These are phyloP conservation scores for Rhopalosiphum padi DNA, from an alignment of 1,140 invertebrate genomes.

Conservation along the genomic window DNA sequence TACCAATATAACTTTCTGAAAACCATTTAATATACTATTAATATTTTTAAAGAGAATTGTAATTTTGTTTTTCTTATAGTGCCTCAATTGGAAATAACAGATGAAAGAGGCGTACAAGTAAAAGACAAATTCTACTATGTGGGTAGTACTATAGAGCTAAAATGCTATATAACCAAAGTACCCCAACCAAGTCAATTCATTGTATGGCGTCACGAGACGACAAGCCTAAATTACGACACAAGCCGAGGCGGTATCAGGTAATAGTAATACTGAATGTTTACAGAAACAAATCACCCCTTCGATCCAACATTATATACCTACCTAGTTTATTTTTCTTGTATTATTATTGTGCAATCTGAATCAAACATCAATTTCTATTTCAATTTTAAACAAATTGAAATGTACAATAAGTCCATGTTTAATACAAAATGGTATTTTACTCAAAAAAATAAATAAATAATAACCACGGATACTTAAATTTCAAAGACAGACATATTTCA, in stretches of 20 bases:
- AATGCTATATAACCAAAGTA: slow-evolving; percentile 83
- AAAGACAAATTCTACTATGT: slow-evolving; percentile 87
- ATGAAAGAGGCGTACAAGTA: slow-evolving; percentile 78
- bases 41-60: slow-evolving; percentile 17
- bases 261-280: slow-evolving; percentile 65
- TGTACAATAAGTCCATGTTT: background rate
- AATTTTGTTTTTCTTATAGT: slow-evolving; percentile 68
- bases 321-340: background rate
- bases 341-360: background rate
- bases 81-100: slow-evolving; percentile 82
- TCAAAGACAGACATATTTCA: no score
- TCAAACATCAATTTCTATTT: background rate
- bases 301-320: background rate
- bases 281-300: slow-evolving; percentile 28
- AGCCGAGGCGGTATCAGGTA: slow-evolving; percentile 84
- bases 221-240: slow-evolving; percentile 84
- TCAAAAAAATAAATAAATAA: background rate
- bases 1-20: background rate
- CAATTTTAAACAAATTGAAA: slow-evolving; percentile 1
- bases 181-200: slow-evolving; percentile 79
- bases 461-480: no score
- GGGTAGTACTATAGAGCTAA: slow-evolving; percentile 83
- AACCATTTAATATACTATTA: background rate
- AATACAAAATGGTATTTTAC: background rate
- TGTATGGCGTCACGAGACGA: slow-evolving; percentile 78